Percentiles rank a stretch among this genome's conserved stretches.
phyloP scores from a whole-genome alignment of 2,888 invertebrate genomes.

The Eilema depressum region DNA sequence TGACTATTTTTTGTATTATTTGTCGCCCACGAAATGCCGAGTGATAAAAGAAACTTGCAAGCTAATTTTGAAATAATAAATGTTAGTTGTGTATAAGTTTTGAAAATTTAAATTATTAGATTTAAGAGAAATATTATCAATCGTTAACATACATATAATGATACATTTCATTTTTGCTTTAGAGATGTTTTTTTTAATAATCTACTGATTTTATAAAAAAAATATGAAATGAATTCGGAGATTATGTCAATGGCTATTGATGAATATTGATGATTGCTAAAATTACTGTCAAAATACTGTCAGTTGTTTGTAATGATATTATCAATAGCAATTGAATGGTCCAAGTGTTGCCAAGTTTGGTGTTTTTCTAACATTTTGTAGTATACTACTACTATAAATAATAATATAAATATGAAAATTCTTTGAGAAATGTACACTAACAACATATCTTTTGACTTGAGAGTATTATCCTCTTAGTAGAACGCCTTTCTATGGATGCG shows the following conservation, averaged over 20 bases:
- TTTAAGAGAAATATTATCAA: constrained; percentile 53
- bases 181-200: constrained; percentile 30
- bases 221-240: background rate
- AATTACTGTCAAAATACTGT: background rate
- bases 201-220: constrained; percentile 42
- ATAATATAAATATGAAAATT: constrained; percentile 38
- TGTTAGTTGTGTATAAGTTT: constrained; percentile 46
- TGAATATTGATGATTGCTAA: constrained; percentile 19
- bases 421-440: constrained; percentile 50
- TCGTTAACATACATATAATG: constrained; percentile 48
- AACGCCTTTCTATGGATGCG: constrained; percentile 31
- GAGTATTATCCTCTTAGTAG: constrained; percentile 31
- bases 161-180: constrained; percentile 44
- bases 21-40: constrained; percentile 5
- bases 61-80: constrained; percentile 1
- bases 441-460: constrained; percentile 55
- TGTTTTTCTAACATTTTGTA: constrained; percentile 49
- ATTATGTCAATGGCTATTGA: constrained; percentile 12
- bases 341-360: constrained; percentile 37
- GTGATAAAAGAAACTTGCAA: constrained; percentile 1
- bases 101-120: constrained; percentile 50
- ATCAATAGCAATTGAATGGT: constrained; percentile 28
- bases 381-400: constrained; percentile 35
- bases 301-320: background rate
- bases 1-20: background rate